These are phyloP conservation scores for Panthera uncia DNA, from an alignment of 2,113 vertebrate species.

Conservation along the genomic window DNA sequence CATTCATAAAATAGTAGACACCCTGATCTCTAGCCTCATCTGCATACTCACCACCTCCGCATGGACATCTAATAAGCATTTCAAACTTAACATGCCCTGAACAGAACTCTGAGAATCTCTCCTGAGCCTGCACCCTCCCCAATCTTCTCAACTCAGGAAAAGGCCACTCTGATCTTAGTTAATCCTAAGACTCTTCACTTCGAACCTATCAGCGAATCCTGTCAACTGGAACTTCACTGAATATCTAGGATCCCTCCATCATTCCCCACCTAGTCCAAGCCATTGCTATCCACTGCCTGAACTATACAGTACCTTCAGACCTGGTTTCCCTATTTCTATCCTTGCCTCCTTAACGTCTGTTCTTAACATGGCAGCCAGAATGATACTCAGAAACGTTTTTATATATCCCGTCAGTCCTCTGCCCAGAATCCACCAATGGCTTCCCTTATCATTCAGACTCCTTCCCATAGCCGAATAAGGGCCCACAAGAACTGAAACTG, in stretches of 20 bases:
- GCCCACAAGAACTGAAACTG: neutral
- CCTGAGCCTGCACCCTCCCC: neutral
- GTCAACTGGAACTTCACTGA: neutral
- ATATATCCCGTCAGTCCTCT: neutral
- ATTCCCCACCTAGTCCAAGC: neutral
- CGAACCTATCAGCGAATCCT: neutral
- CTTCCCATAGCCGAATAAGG: neutral
- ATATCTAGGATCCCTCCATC: neutral
- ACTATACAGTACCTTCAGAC: neutral
- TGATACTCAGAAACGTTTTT: constrained; percentile 18
- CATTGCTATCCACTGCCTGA: neutral
- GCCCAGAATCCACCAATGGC: neutral
- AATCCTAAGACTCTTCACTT: neutral
- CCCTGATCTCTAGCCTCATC: neutral
- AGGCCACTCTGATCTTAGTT: neutral
- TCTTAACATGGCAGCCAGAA: neutral
- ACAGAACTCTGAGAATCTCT: neutral
- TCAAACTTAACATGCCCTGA: neutral
- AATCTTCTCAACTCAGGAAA: neutral
- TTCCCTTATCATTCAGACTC: neutral
- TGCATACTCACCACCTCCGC: neutral
- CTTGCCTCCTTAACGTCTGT: neutral
- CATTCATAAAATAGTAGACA: neutral
- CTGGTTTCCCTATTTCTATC: constrained; percentile 6
- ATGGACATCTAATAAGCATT: neutral